These are phyloP conservation scores for Litoditis marina DNA, from an alignment of 2,888 invertebrate species.

Conservation along the genomic window DNA sequence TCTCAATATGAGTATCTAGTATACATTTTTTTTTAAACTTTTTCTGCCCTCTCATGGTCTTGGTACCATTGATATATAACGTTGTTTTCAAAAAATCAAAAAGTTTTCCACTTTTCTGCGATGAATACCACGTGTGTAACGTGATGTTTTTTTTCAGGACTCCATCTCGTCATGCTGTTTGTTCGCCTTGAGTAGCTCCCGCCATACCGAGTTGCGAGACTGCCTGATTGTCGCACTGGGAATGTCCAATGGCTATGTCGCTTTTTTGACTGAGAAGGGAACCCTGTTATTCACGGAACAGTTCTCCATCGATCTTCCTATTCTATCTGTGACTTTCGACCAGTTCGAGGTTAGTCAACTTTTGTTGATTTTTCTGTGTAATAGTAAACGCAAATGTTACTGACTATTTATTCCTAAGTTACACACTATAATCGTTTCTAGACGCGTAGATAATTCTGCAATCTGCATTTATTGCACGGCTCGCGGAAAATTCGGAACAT, in stretches of 20 bases:
- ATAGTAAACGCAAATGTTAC: no score
- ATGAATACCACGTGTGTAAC: no score
- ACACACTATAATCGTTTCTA: no score
- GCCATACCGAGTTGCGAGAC: constrained; percentile 33
- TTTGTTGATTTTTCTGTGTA: no score
- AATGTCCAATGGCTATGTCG: constrained; percentile 28
- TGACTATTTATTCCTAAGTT: no score
- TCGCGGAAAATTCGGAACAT: no score
- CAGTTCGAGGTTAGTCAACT: constrained; percentile 26
- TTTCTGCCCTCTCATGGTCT: no score
- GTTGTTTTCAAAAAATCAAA: neutral
- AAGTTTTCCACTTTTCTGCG: neutral
- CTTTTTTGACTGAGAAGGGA: constrained; percentile 56
- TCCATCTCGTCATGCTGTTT: constrained; percentile 10
- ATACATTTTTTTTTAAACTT: no score
- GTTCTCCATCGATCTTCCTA: constrained; percentile 39
- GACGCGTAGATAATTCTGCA: no score
- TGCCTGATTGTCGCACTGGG: constrained; percentile 31
- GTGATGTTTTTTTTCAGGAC: constrained; percentile 5
- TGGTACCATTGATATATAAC: no score
- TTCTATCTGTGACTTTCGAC: constrained; percentile 43
- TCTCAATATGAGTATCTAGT: no score
- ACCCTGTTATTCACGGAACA: constrained; percentile 47
- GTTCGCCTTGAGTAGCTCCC: constrained; percentile 28
- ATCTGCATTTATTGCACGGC: no score